These are phyloP conservation scores for Diprion similis DNA, from an alignment of 1,140 invertebrate species.

Conservation along the genomic window DNA sequence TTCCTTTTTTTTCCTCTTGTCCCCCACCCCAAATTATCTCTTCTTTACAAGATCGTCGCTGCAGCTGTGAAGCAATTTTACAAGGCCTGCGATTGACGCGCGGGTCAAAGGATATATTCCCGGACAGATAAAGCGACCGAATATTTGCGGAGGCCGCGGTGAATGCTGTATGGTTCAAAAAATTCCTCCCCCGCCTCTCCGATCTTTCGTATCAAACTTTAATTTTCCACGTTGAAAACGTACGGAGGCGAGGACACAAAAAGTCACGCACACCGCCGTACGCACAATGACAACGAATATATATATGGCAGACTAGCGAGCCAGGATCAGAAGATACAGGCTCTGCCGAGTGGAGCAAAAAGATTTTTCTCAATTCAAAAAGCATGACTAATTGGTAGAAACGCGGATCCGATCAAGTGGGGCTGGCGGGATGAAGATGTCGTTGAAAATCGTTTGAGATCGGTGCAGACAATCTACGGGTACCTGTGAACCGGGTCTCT, in stretches of 20 bases:
- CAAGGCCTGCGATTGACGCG: conserved; percentile 48
- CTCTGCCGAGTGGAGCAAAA: not conserved
- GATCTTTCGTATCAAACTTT: too few relatives aligned
- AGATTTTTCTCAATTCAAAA: not conserved
- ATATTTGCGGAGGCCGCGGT: not conserved
- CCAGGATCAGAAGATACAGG: too few relatives aligned
- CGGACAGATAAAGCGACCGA: conserved; percentile 20
- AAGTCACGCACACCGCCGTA: too few relatives aligned
- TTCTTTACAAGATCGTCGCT: conserved; percentile 33
- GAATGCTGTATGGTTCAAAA: too few relatives aligned
- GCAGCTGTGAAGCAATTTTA: conserved; percentile 50
- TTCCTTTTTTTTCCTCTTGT: conserved; percentile 23
- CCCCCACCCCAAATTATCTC: conserved; percentile 53
- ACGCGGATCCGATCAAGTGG: not conserved
- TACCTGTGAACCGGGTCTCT: not conserved
- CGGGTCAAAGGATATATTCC: conserved; percentile 44
- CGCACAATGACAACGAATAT: too few relatives aligned
- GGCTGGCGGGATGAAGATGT: conserved; percentile 1
- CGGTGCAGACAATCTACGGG: not conserved
- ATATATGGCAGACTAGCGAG: too few relatives aligned
- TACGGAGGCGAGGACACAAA: too few relatives aligned
- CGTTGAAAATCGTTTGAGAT: not conserved
- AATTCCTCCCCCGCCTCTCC: too few relatives aligned
- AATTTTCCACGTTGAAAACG: too few relatives aligned
- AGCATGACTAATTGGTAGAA: not conserved